A percentile compares a stretch with the other conserved stretches of the same genome.
These are phyloP conservation scores for Tolypeutes matacus DNA, from an alignment of 2,797 vertebrate species.

Conservation along the genomic window DNA sequence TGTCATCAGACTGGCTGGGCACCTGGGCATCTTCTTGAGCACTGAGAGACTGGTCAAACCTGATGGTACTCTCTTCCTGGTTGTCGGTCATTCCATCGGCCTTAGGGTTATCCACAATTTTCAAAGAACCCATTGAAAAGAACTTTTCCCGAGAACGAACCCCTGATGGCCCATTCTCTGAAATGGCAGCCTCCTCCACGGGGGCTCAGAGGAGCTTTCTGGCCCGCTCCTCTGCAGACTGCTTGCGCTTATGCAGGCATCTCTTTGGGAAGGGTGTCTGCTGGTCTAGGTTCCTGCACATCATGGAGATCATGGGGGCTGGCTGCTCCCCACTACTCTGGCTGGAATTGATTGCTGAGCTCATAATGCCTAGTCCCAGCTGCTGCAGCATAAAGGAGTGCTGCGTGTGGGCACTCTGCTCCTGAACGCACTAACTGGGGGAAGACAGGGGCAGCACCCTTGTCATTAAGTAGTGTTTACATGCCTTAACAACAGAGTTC, in stretches of 20 bases:
- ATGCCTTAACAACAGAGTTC: constrained; percentile 98
- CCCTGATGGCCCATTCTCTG: constrained; percentile 86
- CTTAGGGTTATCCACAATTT: constrained; percentile 89
- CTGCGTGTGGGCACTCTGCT: constrained; percentile 93
- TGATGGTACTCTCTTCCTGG: constrained; percentile 87
- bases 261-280: constrained; percentile 93
- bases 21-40: constrained; percentile 96
- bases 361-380: constrained; percentile 96
- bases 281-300: constrained; percentile 90
- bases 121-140: constrained; percentile 94
- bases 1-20: constrained; percentile 96
- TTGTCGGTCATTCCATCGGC: constrained; percentile 82
- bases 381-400: constrained; percentile 98
- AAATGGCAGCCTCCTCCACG: constrained; percentile 88
- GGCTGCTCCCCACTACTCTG: constrained; percentile 88
- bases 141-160: constrained; percentile 90
- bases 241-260: constrained; percentile 96
- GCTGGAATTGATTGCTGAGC: constrained; percentile 93
- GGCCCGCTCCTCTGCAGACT: constrained; percentile 92
- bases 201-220: constrained; percentile 92
- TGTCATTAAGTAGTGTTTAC: constrained; percentile 98
- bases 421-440: constrained; percentile 89
- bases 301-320: constrained; percentile 82
- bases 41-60: constrained; percentile 88
- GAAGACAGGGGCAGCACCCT: constrained; percentile 96